These are phyloP conservation scores for Agrochola lota DNA, from an alignment of 2,888 invertebrate species.

Conservation along the genomic window DNA sequence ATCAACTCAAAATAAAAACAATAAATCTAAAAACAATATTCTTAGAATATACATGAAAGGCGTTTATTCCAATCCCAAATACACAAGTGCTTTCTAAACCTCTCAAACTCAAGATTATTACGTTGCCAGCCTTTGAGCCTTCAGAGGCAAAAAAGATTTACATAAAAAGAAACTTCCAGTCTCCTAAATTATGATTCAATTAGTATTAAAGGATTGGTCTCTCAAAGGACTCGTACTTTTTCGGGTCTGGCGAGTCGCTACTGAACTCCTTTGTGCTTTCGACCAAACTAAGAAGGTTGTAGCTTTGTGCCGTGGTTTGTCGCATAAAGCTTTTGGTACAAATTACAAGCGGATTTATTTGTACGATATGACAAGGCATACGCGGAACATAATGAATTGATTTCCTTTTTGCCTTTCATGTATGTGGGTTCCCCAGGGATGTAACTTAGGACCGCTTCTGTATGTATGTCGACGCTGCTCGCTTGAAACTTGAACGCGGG, in stretches of 20 bases:
- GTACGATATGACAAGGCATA: constrained; percentile 62
- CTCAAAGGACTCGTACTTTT: constrained; percentile 88
- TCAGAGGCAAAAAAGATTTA: constrained; percentile 86
- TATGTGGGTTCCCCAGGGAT: constrained; percentile 60
- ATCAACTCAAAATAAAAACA: constrained; percentile 29
- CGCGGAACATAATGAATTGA: constrained; percentile 64
- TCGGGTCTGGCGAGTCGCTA: constrained; percentile 84
- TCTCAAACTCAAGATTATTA: constrained; percentile 85
- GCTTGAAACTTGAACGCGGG: constrained; percentile 67
- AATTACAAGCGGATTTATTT: constrained; percentile 80
- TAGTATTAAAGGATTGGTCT: constrained; percentile 90
- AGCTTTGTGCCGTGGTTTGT: constrained; percentile 83
- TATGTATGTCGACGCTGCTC: constrained; percentile 63
- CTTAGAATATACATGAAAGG: constrained; percentile 53
- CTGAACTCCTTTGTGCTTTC: constrained; percentile 86
- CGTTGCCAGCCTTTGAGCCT: constrained; percentile 83
- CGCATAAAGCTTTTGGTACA: constrained; percentile 81
- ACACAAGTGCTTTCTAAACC: constrained; percentile 78
- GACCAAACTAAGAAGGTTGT: constrained; percentile 87
- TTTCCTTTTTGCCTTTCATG: constrained; percentile 62
- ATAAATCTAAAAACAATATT: constrained; percentile 44
- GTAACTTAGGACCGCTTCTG: constrained; percentile 63
- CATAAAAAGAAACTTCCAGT: constrained; percentile 90
- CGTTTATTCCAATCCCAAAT: constrained; percentile 78
- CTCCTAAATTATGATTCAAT: constrained; percentile 90